Evolutionary conservation across 2,797 vertebrate genomes (phyloP), one percentile per base, ranked within the genome.

Genomic region (Pseudochromis fuscus): DNA sequence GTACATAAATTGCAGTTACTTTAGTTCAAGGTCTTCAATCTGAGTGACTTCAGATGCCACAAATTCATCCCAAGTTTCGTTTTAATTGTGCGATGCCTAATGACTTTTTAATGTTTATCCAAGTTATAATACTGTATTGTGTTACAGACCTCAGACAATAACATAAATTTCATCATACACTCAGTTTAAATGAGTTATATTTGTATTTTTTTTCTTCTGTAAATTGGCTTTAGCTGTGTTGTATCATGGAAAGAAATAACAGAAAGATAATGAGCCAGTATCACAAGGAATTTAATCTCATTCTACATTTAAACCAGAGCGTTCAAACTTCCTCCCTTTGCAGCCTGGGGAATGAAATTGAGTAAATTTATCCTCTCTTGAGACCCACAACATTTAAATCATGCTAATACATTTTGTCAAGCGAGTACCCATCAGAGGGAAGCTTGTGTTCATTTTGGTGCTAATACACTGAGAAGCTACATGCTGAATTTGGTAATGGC

Each of bases 341-440:
- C 51, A 40, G 28, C 24, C 60, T 4, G 18, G 75, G 58, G 59
- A 71, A 71, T 74, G 60, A 52, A 83, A 71, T 67, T 61, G 72
- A 72, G 77, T 75, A 74, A 83, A 85, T 83, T 49, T 59, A 82
- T 71, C 70, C 57, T 81, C 71, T 72, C 76, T 45, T 60, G 82
- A 81, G 68, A 81, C 56, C 40, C 38, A 46, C 61, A 72, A 50
- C 70, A 81, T 84, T 82, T 78, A 75, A 82, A 82, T 80, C 81
- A 76, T 67, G 56, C 61, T 81, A 83, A 85, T 85, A 84, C 83
- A 66, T 76, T 87, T 85, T 83, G 62, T 87, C 78, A 76, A 82
- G 78, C 74, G 71, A 42, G 69, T 65, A 75, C 63, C 28, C 35
- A 70, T 82, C 77, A 72, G 28, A 44, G 59, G 61, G 4, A 40